Conservation (phyloP, 2,113 vertebrate species). For the Xenopus laevis region DNA sequence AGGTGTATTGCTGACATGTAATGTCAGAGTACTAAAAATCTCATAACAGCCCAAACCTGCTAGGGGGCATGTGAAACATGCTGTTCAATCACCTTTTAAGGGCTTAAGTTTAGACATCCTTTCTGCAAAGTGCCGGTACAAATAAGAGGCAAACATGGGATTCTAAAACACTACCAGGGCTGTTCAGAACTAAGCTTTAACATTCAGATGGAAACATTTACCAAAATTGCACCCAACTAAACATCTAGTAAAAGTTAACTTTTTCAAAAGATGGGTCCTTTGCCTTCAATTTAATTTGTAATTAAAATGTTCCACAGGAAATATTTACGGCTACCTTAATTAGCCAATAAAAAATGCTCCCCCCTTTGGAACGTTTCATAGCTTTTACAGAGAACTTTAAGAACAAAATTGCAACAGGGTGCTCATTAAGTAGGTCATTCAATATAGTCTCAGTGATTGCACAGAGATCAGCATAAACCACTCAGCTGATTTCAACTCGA, state of each 20-base stretch:
- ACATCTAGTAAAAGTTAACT: conserved; percentile 56
- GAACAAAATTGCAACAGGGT: conserved; percentile 1
- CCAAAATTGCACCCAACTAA: conserved; percentile 53
- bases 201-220: conserved; percentile 62
- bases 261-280: conserved; percentile 53
- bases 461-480: not conserved
- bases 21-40: too few relatives aligned
- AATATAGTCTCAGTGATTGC: not conserved
- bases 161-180: not conserved
- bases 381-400: not conserved
- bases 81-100: too few relatives aligned
- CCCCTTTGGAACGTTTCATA: conserved; percentile 9
- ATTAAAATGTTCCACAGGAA: conserved; percentile 66
- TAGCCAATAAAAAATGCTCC: conserved; percentile 54
- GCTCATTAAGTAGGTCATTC: conserved; percentile 8
- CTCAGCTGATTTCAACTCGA: not conserved
- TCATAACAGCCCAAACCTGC: too few relatives aligned
- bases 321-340: conserved; percentile 56
- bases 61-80: too few relatives aligned
- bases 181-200: not conserved
- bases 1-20: too few relatives aligned
- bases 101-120: too few relatives aligned
- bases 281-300: conserved; percentile 62
- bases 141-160: too few relatives aligned
- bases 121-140: too few relatives aligned